Evolutionary conservation across 2,797 vertebrate genomes (phyloP).

Genomic region (Danio kyathit): DNA sequence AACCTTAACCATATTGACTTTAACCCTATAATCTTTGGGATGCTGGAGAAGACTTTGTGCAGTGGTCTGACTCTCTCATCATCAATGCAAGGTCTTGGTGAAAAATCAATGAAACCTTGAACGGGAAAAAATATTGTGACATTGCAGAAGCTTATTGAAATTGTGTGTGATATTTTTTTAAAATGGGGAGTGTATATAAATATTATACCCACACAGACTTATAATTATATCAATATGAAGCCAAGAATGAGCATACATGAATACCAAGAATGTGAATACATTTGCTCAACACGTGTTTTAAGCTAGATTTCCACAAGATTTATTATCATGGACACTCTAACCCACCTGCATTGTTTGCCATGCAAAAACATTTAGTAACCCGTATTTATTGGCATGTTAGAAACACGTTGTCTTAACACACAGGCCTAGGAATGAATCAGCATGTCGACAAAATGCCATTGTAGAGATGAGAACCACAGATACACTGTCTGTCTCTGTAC

Average conservation of each 20-base stretch:
- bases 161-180: too few species aligned
- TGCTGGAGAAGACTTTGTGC: too few species aligned
- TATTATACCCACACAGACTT: too few species aligned
- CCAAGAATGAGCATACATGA: too few species aligned
- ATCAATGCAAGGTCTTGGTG: too few species aligned
- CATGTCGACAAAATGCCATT: constrained; percentile 4
- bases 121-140: too few species aligned
- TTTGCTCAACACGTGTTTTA: background rate
- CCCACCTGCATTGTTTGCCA: background rate
- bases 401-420: constrained; percentile 20
- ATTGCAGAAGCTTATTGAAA: too few species aligned
- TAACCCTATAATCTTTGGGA: too few species aligned
- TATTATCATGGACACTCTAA: background rate
- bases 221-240: background rate
- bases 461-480: constrained; percentile 38
- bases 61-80: too few species aligned
- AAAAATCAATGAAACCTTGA: too few species aligned
- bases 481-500: constrained; percentile 34
- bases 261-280: background rate
- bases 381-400: background rate
- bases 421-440: constrained; percentile 2
- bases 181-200: too few species aligned
- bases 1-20: too few species aligned
- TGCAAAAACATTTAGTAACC: background rate
- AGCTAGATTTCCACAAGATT: background rate